Conservation (phyloP, 2,797 vertebrate species). For the Tarsius wallacei region DNA sequence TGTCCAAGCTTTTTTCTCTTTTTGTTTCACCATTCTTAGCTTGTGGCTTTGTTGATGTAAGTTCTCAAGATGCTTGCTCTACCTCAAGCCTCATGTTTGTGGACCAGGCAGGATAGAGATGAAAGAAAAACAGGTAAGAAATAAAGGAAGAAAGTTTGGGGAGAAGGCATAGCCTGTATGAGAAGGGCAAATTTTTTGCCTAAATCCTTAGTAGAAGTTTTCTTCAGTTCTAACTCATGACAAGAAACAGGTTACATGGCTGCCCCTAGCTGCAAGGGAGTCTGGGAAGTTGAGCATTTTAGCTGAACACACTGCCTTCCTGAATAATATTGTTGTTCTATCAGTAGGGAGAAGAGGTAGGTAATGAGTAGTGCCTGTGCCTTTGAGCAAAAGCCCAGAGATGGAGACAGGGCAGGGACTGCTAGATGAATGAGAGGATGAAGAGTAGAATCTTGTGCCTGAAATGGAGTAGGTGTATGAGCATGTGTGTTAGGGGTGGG, state of each 20-base stretch:
- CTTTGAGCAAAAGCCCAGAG: slow-evolving; percentile 37
- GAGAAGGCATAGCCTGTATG: background rate
- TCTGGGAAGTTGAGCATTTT: background rate
- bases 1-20: background rate
- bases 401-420: background rate
- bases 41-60: background rate
- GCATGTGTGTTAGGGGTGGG: background rate
- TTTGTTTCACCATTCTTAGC: background rate
- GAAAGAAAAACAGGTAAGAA: background rate
- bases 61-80: background rate
- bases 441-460: background rate
- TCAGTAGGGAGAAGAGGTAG: background rate
- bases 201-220: background rate
- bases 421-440: background rate
- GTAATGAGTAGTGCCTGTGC: background rate
- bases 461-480: background rate
- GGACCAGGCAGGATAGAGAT: background rate
- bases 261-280: background rate
- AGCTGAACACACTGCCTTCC: background rate
- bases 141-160: background rate
- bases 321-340: background rate
- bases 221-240: background rate
- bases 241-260: background rate
- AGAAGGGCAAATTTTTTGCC: background rate
- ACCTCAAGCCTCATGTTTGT: background rate